Evolutionary conservation across 2,888 invertebrate species (phyloP).

Genomic region (Parascotia fuliginaria): DNA sequence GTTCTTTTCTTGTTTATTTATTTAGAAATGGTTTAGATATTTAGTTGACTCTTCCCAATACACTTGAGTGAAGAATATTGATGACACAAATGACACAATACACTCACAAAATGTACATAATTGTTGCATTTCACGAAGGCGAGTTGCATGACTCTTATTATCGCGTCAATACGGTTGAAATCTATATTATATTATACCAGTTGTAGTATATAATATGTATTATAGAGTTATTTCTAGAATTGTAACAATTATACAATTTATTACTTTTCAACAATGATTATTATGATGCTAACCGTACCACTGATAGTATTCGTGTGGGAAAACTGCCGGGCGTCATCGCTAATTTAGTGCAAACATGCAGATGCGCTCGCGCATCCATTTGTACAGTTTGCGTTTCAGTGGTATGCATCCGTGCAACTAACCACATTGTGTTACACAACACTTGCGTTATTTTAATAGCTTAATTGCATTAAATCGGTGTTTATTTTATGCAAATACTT

Average conservation of each 20-base stretch:
- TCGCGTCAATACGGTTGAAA: too few species aligned
- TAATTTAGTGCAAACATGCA: conserved; percentile 78
- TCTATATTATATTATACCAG: too few species aligned
- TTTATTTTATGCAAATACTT: background rate
- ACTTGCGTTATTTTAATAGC: background rate
- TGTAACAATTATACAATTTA: too few species aligned
- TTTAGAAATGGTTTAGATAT: background rate
- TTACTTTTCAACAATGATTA: too few species aligned
- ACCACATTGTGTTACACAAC: conserved; percentile 33
- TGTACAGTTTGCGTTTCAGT: conserved; percentile 43
- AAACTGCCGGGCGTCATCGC: conserved; percentile 70
- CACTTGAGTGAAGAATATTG: too few species aligned
- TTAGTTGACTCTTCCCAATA: too few species aligned
- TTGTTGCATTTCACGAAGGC: too few species aligned
- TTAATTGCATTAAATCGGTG: too few species aligned
- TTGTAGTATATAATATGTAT: too few species aligned
- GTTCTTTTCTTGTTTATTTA: background rate
- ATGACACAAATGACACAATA: background rate
- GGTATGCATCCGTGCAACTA: conserved; percentile 19
- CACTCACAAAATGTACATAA: background rate
- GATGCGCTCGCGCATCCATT: conserved; percentile 56
- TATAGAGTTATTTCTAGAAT: too few species aligned
- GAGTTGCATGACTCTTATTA: too few species aligned
- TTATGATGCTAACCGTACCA: conserved; percentile 53
- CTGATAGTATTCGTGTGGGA: conserved; percentile 69